Base-by-base conservation (phyloP, 2,797 vertebrate genomes). In the Pseudochirops cupreus region DNA sequence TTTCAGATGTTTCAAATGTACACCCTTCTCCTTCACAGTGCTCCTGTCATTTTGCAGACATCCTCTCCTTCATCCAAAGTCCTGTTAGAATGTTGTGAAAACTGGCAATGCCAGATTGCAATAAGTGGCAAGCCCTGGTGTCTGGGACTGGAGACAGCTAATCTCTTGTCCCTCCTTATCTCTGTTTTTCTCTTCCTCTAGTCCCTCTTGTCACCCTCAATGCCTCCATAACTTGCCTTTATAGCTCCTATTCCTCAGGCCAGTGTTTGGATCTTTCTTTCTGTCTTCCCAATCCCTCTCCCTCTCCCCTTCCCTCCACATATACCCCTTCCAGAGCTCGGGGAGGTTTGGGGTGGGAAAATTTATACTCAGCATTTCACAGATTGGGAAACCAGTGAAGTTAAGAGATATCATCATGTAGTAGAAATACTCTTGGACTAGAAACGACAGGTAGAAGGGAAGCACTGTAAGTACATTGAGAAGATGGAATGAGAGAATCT, bases 401-500 rank as follows among this genome's bases (percentile, higher is more conserved):
- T 74, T 74, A 67, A 67, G 62, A 18, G 33, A 31, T 4, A 46
- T 46, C n/a, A 46, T 46, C 39, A 82, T 46, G 18, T 82, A 82
- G 18, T 24, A 82, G 39, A 39, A 82, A 82, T 82, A 46, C 18
- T 67, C 1, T 5, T 5, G 33, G 33, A 67, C 14, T 82, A 82
- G 39, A 82, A 46, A 82, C 9, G 10, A 82, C 29, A 12, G 21
- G n/a, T 24, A 24, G 67, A 82, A 82, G 46, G 67, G 21, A 82
- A 26, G 9, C 39, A 82, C 21, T 18, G 16, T 39, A n/a, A 54
- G 5, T 39, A 74, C 7, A 82, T 26, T 46, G 18, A 46, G 39
- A 82, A 26, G n/a, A 24, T 58, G 26, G 91, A 90, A 90, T 26
- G 28, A 96, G 92, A 59, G 39, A 12, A 87, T 59, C 62, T 93